Percentiles rank a stretch among this genome's conserved stretches.
These are phyloP conservation scores for Lucifuga dentata DNA, from an alignment of 2,113 vertebrate genomes.

Conservation along the genomic window DNA sequence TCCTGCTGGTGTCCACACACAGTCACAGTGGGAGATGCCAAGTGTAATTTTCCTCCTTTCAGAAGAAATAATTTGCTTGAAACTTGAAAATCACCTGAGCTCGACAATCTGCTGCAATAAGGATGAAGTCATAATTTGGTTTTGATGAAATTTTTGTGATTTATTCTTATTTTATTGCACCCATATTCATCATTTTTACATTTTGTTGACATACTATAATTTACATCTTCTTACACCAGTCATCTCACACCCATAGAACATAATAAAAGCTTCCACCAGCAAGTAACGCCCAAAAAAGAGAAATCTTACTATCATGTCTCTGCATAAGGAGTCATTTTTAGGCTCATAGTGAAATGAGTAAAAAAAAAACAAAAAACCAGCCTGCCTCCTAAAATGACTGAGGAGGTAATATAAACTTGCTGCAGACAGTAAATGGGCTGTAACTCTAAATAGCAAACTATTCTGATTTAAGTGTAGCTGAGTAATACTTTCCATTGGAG, in stretches of 20 bases:
- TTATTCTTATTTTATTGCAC: not conserved
- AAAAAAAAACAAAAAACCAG: not conserved
- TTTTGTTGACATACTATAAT: no score
- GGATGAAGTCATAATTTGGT: constrained; percentile 11
- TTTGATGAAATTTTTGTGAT: constrained; percentile 18
- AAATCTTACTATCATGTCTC: no score
- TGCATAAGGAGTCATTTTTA: no score
- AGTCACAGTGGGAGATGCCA: not conserved
- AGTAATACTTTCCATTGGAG: constrained; percentile 3
- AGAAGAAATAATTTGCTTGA: no score
- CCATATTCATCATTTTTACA: constrained; percentile 4
- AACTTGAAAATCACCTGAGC: constrained; percentile 6
- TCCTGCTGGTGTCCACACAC: constrained; percentile 2
- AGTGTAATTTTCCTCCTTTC: constrained; percentile 13
- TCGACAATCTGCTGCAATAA: constrained; percentile 20
- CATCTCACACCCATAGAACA: no score
- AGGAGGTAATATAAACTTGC: not conserved
- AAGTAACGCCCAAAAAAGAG: no score
- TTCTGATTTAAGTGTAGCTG: not conserved
- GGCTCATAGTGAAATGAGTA: no score
- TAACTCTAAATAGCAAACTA: not conserved
- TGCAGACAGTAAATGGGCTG: constrained; percentile 15
- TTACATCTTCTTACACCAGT: no score
- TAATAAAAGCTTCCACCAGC: no score
- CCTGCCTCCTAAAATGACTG: not conserved